These are phyloP conservation scores for Sitta carolinensis DNA, from an alignment of 2,797 vertebrate genomes.

Conservation along the genomic window DNA sequence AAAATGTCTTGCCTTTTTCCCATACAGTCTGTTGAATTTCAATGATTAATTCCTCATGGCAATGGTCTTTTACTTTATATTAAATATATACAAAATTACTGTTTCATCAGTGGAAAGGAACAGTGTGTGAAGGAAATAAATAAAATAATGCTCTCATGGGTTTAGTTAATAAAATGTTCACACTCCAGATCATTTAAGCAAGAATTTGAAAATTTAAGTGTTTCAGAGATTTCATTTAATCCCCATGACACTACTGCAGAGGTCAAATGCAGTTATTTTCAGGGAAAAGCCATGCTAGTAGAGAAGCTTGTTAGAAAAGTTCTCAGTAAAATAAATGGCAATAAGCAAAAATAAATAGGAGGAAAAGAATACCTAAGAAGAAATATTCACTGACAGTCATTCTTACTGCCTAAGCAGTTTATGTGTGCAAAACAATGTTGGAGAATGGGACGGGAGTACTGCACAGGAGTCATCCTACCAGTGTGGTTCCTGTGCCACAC, in stretches of 20 bases:
- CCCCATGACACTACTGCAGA: background rate
- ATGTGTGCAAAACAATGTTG: background rate
- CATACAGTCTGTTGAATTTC: background rate
- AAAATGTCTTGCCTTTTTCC: background rate
- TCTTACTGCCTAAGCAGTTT: background rate
- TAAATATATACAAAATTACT: background rate
- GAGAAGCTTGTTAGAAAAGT: background rate
- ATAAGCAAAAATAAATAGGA: background rate
- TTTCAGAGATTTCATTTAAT: constrained; percentile 22
- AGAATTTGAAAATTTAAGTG: constrained; percentile 16
- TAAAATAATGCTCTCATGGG: background rate
- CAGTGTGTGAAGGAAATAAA: constrained; percentile 12
- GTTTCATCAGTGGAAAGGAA: background rate
- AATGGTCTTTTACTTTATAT: background rate
- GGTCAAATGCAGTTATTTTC: constrained; percentile 12
- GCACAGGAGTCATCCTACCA: background rate
- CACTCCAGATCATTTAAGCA: background rate
- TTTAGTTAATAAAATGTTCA: background rate
- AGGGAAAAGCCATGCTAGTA: background rate
- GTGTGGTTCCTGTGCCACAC: background rate
- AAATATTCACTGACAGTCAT: background rate
- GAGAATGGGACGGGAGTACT: background rate
- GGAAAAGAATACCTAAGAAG: background rate
- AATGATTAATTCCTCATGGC: background rate
- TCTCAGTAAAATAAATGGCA: background rate